These are phyloP conservation scores for Neosilurus mollespiculum DNA, from an alignment of 2,797 vertebrate species.

Conservation along the genomic window DNA sequence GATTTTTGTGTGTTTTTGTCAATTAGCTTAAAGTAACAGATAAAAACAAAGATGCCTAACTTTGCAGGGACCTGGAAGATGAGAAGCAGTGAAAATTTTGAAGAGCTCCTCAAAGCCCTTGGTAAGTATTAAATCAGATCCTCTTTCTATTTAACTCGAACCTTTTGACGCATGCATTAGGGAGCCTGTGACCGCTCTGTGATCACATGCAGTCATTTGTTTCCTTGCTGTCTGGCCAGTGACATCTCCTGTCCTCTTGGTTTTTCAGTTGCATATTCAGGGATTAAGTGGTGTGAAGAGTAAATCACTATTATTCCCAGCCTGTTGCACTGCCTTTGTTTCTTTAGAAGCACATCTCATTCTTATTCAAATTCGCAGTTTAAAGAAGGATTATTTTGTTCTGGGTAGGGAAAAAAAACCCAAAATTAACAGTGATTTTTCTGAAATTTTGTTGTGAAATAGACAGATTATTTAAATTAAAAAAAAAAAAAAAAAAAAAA, in stretches of 20 bases:
- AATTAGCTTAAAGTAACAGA: background rate
- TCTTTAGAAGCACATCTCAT: slow-evolving; percentile 52
- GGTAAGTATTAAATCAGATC: slow-evolving; percentile 73
- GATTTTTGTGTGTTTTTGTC: background rate
- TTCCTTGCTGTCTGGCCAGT: slow-evolving; percentile 29
- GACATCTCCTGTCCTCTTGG: slow-evolving; percentile 28
- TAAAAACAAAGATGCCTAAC: slow-evolving; percentile 79
- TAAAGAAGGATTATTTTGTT: slow-evolving; percentile 3
- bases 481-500: background rate
- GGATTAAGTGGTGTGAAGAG: slow-evolving; percentile 59
- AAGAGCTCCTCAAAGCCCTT: slow-evolving; percentile 90
- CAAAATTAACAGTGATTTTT: background rate
- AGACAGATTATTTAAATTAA: background rate
- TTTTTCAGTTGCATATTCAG: slow-evolving; percentile 54
- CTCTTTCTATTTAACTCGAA: background rate
- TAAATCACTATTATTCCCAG: slow-evolving; percentile 59
- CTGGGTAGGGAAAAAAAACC: background rate
- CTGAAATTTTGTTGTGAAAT: background rate
- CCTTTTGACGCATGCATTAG: slow-evolving; percentile 4
- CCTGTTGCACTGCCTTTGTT: slow-evolving; percentile 56
- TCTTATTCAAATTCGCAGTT: slow-evolving; percentile 50
- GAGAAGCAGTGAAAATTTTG: slow-evolving; percentile 95
- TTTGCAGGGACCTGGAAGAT: slow-evolving; percentile 96
- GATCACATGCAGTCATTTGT: slow-evolving; percentile 40
- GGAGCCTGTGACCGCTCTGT: slow-evolving; percentile 10